Evolutionary conservation across 2,113 vertebrate genomes (phyloP).

Genomic region (Peromyscus polionotus): DNA sequence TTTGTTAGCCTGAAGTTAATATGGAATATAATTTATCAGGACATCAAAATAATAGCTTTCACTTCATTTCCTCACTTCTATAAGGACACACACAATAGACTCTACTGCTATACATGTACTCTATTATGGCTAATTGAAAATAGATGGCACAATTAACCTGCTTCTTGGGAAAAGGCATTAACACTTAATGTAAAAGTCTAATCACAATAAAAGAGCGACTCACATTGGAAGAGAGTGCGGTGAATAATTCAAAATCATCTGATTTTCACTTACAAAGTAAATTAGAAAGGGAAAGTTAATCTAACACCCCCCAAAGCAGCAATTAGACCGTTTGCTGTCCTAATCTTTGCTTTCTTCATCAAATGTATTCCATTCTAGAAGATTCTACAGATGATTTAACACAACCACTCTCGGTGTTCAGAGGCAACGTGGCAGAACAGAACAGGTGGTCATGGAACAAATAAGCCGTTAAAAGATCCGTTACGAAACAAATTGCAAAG

Average conservation of each 20-base stretch:
- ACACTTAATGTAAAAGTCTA: constrained; percentile 87
- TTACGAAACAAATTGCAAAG: not conserved
- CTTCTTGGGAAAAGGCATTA: constrained; percentile 87
- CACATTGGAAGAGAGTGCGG: constrained; percentile 79
- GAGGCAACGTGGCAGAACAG: constrained; percentile 54
- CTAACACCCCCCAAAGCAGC: constrained; percentile 13
- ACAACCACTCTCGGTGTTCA: constrained; percentile 59
- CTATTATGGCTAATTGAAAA: constrained; percentile 90
- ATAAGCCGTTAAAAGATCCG: constrained; percentile 54
- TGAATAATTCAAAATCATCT: constrained; percentile 80
- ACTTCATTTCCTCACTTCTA: constrained; percentile 83
- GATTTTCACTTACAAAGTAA: constrained; percentile 81
- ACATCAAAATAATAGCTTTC: constrained; percentile 91
- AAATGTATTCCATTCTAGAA: constrained; percentile 68
- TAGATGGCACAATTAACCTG: constrained; percentile 90
- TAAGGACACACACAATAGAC: constrained; percentile 88
- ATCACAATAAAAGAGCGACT: constrained; percentile 85
- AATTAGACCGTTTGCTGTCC: constrained; percentile 21
- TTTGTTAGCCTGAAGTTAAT: constrained; percentile 90
- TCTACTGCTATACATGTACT: constrained; percentile 85
- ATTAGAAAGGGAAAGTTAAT: constrained; percentile 80
- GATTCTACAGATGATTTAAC: constrained; percentile 71
- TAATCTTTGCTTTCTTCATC: constrained; percentile 58
- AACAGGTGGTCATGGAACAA: constrained; percentile 55
- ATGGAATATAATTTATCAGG: constrained; percentile 90